Conservation (phyloP, 2,113 vertebrate genomes). For the Sebastes fasciatus region DNA sequence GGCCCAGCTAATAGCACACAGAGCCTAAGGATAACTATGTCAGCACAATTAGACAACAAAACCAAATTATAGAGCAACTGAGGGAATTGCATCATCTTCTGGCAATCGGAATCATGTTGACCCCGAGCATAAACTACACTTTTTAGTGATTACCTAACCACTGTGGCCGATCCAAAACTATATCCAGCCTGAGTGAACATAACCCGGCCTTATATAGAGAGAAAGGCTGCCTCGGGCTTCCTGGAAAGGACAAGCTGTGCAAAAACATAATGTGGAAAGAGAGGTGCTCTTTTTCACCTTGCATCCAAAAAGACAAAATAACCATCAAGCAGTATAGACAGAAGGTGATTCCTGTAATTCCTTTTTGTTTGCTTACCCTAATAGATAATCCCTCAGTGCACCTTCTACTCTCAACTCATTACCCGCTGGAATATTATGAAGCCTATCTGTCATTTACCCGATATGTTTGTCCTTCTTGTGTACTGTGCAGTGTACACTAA, state of each 20-base stretch:
- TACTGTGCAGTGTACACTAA: constrained; percentile 32
- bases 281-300: constrained; percentile 16
- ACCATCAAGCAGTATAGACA: background rate
- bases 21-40: constrained; percentile 40
- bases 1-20: constrained; percentile 26
- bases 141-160: constrained; percentile 72
- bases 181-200: constrained; percentile 53
- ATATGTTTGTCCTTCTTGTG: constrained; percentile 48
- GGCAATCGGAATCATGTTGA: constrained; percentile 52
- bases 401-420: constrained; percentile 27
- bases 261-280: constrained; percentile 34
- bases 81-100: constrained; percentile 51
- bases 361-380: constrained; percentile 37
- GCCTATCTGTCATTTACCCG: constrained; percentile 2
- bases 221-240: constrained; percentile 33
- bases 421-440: constrained; percentile 28
- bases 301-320: constrained; percentile 19
- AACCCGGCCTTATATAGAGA: constrained; percentile 76
- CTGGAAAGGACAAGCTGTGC: constrained; percentile 17
- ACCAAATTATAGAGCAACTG: constrained; percentile 48
- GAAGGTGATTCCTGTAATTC: constrained; percentile 18
- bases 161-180: constrained; percentile 64
- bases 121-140: constrained; percentile 49
- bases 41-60: constrained; percentile 47
- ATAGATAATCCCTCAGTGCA: constrained; percentile 33